phyloP scores from a whole-genome alignment of 2,113 vertebrate species.

The Tragelaphus strepsiceros region DNA sequence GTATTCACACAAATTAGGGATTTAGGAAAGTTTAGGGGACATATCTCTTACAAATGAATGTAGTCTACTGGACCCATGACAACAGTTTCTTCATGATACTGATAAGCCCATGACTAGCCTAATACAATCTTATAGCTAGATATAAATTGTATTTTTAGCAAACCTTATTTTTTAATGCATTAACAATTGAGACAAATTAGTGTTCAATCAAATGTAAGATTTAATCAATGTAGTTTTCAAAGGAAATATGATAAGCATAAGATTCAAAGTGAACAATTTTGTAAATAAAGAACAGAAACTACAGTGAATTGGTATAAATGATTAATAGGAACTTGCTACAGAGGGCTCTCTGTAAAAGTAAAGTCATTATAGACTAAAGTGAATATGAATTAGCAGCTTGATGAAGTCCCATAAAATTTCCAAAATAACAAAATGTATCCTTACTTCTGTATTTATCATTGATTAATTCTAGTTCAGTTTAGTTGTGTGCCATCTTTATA shows the following conservation, averaged over 20 bases:
- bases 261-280: not conserved
- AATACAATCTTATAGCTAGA: not conserved
- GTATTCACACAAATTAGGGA: not conserved
- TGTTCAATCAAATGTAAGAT: not conserved
- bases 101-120: not conserved
- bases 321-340: not conserved
- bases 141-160: not conserved
- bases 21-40: not conserved
- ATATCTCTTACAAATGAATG: not conserved
- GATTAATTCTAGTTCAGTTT: not conserved
- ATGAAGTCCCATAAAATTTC: not conserved
- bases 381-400: not conserved
- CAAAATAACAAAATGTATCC: not conserved
- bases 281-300: not conserved
- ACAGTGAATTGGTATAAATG: not conserved
- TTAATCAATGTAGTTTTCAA: not conserved
- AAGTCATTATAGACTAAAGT: not conserved
- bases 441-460: not conserved
- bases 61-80: not conserved
- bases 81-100: not conserved
- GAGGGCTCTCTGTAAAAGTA: not conserved
- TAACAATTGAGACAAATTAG: not conserved
- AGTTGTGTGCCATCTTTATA: not conserved
- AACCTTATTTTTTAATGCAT: not conserved
- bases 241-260: not conserved